These are phyloP conservation scores for Lithophane leautieri DNA, from an alignment of 2,888 invertebrate species.

Conservation along the genomic window DNA sequence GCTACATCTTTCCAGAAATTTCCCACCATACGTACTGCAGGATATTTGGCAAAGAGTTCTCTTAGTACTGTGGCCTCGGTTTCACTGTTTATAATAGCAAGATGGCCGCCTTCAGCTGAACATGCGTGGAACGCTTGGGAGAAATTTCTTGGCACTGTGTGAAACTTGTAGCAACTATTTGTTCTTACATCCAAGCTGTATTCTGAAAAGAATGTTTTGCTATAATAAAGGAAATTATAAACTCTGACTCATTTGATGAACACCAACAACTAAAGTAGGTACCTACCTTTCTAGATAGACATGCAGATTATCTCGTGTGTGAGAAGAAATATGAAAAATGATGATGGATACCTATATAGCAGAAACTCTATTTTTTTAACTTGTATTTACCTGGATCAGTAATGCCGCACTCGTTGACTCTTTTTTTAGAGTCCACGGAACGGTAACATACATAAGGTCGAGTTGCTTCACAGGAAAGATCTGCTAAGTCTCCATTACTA, in stretches of 20 bases:
- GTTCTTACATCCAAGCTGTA: conserved; percentile 71
- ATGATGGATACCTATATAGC: not conserved
- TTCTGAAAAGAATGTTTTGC: conserved; percentile 60
- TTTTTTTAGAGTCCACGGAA: not conserved
- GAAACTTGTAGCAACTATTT: conserved; percentile 79
- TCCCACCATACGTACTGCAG: conserved; percentile 58
- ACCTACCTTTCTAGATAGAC: too few relatives aligned
- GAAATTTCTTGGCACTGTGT: conserved; percentile 70
- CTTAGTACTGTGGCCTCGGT: conserved; percentile 67
- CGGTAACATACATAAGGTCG: conserved; percentile 62
- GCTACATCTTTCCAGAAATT: conserved; percentile 62
- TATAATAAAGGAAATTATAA: not conserved
- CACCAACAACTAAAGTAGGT: not conserved
- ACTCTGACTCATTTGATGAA: not conserved
- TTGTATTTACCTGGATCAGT: conserved; percentile 36
- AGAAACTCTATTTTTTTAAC: too few relatives aligned
- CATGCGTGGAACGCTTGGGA: conserved; percentile 75
- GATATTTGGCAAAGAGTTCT: conserved; percentile 67
- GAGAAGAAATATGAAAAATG: not conserved
- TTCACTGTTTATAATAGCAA: conserved; percentile 76
- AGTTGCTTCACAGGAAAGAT: conserved; percentile 42
- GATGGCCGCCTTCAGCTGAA: conserved; percentile 75
- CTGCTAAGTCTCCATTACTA: conserved; percentile 44
- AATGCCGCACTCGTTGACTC: conserved; percentile 61
- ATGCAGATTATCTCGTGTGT: not conserved